These are phyloP conservation scores for Thymallus thymallus DNA, from an alignment of 2,113 vertebrate species.

Conservation along the genomic window DNA sequence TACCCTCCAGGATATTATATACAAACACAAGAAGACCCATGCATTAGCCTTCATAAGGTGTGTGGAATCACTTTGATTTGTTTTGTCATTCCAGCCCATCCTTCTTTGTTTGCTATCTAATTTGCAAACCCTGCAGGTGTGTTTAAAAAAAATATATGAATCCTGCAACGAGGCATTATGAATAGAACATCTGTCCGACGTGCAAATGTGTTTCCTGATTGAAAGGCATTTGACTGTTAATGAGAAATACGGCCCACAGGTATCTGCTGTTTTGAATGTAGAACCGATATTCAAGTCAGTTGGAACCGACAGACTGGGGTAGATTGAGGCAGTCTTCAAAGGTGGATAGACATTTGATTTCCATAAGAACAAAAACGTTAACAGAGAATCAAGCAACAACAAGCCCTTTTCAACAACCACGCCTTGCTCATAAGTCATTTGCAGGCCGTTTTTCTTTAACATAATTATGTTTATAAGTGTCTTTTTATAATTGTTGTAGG, in stretches of 20 bases:
- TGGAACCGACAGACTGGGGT: background rate
- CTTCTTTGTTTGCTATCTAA: conserved; percentile 4
- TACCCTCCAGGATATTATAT: background rate
- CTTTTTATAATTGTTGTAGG: background rate
- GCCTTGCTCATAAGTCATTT: background rate
- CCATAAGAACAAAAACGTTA: background rate
- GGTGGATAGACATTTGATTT: background rate
- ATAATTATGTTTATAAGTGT: background rate
- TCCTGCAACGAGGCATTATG: conserved; percentile 20
- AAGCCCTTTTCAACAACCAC: background rate
- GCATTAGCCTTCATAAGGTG: background rate
- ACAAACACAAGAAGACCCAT: background rate
- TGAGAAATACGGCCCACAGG: conserved; percentile 31
- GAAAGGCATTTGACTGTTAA: conserved; percentile 17
- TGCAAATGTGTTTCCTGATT: conserved; percentile 15
- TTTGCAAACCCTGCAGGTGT: conserved; percentile 20
- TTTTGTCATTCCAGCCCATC: background rate
- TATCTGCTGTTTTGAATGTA: conserved; percentile 14
- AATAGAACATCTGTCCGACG: conserved; percentile 34
- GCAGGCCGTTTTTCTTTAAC: background rate
- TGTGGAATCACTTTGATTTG: conserved; percentile 8
- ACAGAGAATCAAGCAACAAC: too few relatives aligned
- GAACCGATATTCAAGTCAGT: background rate
- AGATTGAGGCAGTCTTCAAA: background rate
- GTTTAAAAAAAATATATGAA: conserved; percentile 21